These are phyloP conservation scores for Mormyrops attenuatus DNA, from an alignment of 2,797 vertebrate genomes.

Conservation along the genomic window DNA sequence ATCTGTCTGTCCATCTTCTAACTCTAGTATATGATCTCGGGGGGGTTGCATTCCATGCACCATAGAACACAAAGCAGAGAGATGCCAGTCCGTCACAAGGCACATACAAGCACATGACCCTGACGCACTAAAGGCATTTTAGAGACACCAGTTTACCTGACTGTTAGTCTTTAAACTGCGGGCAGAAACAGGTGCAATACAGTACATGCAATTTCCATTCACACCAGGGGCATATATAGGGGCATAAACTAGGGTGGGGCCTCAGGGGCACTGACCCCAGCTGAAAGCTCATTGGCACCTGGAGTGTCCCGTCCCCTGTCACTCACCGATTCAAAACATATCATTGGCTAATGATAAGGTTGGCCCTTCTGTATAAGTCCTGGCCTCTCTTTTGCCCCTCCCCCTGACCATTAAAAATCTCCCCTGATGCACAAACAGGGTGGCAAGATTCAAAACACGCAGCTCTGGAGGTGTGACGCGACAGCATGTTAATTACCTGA, in stretches of 20 bases:
- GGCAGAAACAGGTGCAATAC: neutral
- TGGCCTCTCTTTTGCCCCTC: neutral
- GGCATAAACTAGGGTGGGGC: neutral
- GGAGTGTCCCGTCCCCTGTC: neutral
- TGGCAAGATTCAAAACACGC: neutral
- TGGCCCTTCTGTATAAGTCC: neutral
- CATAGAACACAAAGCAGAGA: neutral
- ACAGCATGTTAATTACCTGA: neutral
- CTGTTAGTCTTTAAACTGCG: neutral
- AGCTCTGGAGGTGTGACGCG: neutral
- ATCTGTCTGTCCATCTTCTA: neutral
- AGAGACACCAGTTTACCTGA: neutral
- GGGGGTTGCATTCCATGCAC: neutral
- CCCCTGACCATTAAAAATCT: neutral
- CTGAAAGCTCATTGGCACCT: neutral
- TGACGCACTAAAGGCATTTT: neutral
- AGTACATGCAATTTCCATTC: neutral
- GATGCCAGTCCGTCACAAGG: neutral
- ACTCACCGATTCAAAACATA: neutral
- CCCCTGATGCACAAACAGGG: neutral
- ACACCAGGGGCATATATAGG: neutral
- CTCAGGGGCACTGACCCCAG: neutral
- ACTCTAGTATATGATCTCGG: neutral
- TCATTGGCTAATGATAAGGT: neutral
- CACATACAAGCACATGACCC: neutral